These are phyloP conservation scores for Idaea dimidiata DNA, from an alignment of 2,888 invertebrate species.

Conservation along the genomic window DNA sequence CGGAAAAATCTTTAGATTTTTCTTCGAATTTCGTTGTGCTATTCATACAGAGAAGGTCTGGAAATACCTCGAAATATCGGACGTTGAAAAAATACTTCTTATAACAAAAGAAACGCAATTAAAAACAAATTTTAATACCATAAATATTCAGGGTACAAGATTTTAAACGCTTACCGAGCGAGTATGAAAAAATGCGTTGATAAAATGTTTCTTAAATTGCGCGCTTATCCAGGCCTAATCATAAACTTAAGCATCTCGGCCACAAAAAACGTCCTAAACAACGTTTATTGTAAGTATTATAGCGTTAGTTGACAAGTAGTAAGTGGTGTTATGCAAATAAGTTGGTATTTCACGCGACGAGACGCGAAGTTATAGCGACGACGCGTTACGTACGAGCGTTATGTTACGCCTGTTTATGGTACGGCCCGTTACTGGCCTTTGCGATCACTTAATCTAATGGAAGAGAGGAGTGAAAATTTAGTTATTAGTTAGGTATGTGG, in stretches of 20 bases:
- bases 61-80: no score
- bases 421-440: not conserved
- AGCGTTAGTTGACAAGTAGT: conserved; percentile 34
- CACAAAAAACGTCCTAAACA: conserved; percentile 1
- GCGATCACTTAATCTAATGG: not conserved
- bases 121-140: no score
- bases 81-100: no score
- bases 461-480: not conserved
- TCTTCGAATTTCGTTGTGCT: no score
- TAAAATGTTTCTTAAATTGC: no score
- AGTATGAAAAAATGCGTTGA: no score
- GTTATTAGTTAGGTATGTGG: not conserved
- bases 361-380: not conserved
- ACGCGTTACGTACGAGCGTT: not conserved
- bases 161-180: no score
- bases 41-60: no score
- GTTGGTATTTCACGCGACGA: conserved; percentile 8
- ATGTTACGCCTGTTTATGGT: not conserved
- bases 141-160: no score
- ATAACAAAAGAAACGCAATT: no score
- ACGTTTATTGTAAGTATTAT: conserved; percentile 14
- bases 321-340: conserved; percentile 45
- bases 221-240: no score
- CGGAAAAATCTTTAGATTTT: no score
- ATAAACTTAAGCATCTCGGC: not conserved